A percentile compares a stretch with the other conserved stretches of the same genome.
Evolutionary conservation across 2,113 vertebrate genomes (phyloP).

Genomic region (Melanerpes formicivorus): DNA sequence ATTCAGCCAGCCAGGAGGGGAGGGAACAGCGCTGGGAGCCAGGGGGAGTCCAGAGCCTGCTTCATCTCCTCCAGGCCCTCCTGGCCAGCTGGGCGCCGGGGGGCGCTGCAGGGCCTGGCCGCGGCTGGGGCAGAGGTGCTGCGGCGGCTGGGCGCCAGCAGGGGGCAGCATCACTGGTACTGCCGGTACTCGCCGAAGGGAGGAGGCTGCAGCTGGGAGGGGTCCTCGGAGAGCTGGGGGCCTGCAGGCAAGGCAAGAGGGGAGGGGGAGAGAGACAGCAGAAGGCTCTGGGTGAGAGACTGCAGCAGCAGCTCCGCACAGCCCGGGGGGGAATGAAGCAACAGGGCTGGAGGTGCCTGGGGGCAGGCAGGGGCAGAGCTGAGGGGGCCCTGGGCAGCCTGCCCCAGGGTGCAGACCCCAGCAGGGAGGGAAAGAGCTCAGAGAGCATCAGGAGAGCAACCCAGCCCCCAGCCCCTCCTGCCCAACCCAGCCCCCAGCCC

Average conservation of each 20-base stretch:
- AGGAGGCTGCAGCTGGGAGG: slow-evolving; percentile 80
- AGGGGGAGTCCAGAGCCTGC: slow-evolving; percentile 70
- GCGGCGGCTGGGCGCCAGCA: too few relatives aligned
- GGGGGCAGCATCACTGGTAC: slow-evolving; percentile 82
- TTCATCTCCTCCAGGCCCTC: slow-evolving; percentile 4
- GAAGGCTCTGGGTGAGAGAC: too few relatives aligned
- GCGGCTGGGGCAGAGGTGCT: background rate
- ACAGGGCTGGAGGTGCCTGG: too few relatives aligned
- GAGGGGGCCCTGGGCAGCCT: too few relatives aligned
- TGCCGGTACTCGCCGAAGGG: slow-evolving; percentile 90
- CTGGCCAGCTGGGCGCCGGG: background rate
- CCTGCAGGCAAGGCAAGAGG: slow-evolving; percentile 64
- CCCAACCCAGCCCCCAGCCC: too few relatives aligned
- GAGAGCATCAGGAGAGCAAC: too few relatives aligned
- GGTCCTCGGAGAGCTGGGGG: slow-evolving; percentile 88
- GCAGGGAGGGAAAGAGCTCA: too few relatives aligned
- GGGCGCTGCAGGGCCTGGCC: slow-evolving; percentile 6
- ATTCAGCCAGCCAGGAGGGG: slow-evolving; percentile 26
- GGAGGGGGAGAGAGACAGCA: background rate
- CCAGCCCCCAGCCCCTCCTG: too few relatives aligned
- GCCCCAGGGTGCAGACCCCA: too few relatives aligned
- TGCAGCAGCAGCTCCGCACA: too few relatives aligned
- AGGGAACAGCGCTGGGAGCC: slow-evolving; percentile 48
- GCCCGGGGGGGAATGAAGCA: too few relatives aligned
- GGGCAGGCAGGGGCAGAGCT: too few relatives aligned